These are phyloP conservation scores for Phaedon cochleariae DNA, from an alignment of 2,888 invertebrate genomes.

Conservation along the genomic window DNA sequence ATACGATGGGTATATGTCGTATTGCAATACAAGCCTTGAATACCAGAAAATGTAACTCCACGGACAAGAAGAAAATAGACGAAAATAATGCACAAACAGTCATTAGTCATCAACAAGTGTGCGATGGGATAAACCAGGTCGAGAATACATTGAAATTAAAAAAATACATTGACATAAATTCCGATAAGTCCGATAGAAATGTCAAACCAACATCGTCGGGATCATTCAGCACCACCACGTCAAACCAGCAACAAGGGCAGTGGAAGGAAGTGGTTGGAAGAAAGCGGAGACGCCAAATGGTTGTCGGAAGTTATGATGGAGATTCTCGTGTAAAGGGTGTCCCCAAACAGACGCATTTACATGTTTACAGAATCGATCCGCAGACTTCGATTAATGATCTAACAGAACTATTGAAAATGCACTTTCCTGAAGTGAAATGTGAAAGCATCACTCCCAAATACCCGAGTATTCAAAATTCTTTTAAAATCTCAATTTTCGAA, in stretches of 20 bases:
- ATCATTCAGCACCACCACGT: not conserved
- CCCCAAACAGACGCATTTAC: not conserved
- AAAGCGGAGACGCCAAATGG: not conserved
- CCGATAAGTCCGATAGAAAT: not conserved
- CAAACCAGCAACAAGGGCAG: not conserved
- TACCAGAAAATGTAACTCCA: too few relatives aligned
- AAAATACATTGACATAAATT: not conserved
- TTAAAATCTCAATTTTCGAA: conserved; percentile 1
- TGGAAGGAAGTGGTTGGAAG: conserved; percentile 1
- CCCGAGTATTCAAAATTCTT: conserved; percentile 2
- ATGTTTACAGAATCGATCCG: conserved; percentile 8
- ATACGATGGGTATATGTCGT: too few relatives aligned
- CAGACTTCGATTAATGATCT: not conserved
- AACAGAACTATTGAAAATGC: not conserved
- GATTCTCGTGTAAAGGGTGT: not conserved
- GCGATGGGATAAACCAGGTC: not conserved
- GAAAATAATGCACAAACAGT: not conserved
- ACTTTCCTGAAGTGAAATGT: conserved; percentile 6
- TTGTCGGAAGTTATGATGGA: not conserved
- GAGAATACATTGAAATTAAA: not conserved
- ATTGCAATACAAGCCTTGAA: too few relatives aligned
- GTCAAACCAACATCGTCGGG: not conserved
- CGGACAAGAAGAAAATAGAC: not conserved
- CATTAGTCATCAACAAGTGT: conserved; percentile 1
- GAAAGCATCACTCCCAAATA: conserved; percentile 9